A percentile compares a stretch with the other conserved stretches of the same genome.
Evolutionary conservation across 2,888 invertebrate species (phyloP).

Genomic region (Cerastis leucographa): DNA sequence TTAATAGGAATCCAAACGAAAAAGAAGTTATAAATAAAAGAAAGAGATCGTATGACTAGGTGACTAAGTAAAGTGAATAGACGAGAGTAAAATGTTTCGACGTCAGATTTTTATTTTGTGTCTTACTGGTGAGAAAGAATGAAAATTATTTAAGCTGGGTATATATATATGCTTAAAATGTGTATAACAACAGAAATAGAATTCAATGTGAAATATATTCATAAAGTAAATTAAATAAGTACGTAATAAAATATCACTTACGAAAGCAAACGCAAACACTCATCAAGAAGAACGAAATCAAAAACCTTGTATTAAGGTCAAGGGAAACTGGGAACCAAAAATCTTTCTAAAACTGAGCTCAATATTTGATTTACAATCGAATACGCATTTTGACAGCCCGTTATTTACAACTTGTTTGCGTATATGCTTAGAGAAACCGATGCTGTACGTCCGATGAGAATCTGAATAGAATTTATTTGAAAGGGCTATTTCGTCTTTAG

Average conservation of each 20-base stretch:
- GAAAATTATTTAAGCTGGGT: conserved; percentile 2
- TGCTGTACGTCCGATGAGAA: conserved; percentile 31
- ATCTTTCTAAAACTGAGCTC: conserved; percentile 29
- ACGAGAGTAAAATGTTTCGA: neutral
- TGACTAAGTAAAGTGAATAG: too few relatives aligned
- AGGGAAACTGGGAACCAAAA: conserved; percentile 33
- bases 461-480: conserved; percentile 38
- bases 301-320: conserved; percentile 38
- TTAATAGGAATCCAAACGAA: conserved; percentile 21
- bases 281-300: conserved; percentile 18
- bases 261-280: conserved; percentile 31
- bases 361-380: conserved; percentile 58
- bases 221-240: conserved; percentile 14
- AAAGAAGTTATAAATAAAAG: conserved; percentile 40
- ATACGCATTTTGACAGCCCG: conserved; percentile 48
- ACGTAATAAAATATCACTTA: conserved; percentile 10
- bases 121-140: neutral
- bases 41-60: conserved; percentile 14
- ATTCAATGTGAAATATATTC: neutral
- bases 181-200: conserved; percentile 23
- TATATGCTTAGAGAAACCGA: conserved; percentile 28
- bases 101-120: conserved; percentile 1
- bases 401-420: conserved; percentile 53
- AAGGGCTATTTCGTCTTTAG: conserved; percentile 14
- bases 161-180: neutral